Evolutionary conservation across 23 tunicate genomes (phyloP).

Genomic region (Trididemnum clinides): DNA sequence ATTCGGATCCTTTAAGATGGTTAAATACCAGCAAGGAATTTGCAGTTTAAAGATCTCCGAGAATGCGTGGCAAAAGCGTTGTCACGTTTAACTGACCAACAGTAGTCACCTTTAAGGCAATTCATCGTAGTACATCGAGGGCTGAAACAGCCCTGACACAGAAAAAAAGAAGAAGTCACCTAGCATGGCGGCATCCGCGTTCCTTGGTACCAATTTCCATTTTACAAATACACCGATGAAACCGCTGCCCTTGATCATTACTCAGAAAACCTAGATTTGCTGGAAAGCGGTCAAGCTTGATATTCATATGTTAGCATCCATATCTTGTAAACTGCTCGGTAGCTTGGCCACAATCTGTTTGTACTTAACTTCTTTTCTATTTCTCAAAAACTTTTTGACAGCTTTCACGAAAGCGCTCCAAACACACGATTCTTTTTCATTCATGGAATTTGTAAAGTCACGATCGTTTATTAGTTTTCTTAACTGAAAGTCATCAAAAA

Average conservation of each 20-base stretch:
- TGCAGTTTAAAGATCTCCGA: not conserved
- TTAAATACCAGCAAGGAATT: no score
- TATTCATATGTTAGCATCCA: slow-evolving; percentile 4
- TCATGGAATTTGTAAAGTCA: slow-evolving; percentile 13
- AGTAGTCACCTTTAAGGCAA: no score
- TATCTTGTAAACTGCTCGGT: slow-evolving; percentile 12
- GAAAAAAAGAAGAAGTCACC: no score
- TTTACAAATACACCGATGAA: not conserved
- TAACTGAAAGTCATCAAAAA: slow-evolving; percentile 9
- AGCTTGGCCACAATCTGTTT: slow-evolving; percentile 7
- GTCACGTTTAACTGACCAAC: not conserved
- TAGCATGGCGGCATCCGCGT: no score
- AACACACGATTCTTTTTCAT: slow-evolving; percentile 6
- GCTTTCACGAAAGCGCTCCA: slow-evolving; percentile 25
- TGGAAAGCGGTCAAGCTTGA: slow-evolving; percentile 11
- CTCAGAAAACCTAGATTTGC: slow-evolving; percentile 5
- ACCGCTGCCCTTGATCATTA: slow-evolving; percentile 12
- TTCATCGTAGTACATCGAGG: no score
- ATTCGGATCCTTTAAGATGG: no score
- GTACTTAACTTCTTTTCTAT: slow-evolving; percentile 14
- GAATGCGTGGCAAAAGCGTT: not conserved
- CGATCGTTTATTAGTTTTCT: slow-evolving; percentile 1
- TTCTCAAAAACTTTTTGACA: slow-evolving; percentile 35
- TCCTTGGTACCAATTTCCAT: not conserved
- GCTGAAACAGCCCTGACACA: no score